Evolutionary conservation across 2,888 invertebrate genomes (phyloP).

Genomic region (Myopa testacea): DNA sequence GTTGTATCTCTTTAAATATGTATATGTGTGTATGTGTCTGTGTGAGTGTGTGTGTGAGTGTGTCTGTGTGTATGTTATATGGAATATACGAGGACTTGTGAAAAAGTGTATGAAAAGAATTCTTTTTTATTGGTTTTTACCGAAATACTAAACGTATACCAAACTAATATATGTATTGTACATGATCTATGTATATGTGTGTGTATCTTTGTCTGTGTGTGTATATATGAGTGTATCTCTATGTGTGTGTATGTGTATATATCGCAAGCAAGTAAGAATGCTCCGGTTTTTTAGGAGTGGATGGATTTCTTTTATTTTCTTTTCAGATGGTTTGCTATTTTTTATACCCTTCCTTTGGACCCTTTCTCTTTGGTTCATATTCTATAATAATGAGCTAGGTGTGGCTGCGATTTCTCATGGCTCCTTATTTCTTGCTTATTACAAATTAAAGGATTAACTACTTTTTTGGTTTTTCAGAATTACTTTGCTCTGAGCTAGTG

Average conservation of each 20-base stretch:
- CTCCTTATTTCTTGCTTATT: not conserved
- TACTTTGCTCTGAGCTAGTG: not conserved
- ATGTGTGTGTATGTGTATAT: no score
- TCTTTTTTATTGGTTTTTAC: no score
- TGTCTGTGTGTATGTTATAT: not conserved
- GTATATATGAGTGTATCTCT: no score
- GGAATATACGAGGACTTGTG: not conserved
- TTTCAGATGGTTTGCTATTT: not conserved
- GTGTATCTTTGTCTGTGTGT: no score
- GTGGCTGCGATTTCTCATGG: not conserved
- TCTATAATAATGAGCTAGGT: not conserved
- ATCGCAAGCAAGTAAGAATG: no score
- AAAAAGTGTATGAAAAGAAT: no score
- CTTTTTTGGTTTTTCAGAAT: not conserved
- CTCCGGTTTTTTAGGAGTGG: no score
- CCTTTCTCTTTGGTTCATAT: not conserved
- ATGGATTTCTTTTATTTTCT: not conserved
- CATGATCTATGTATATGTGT: no score
- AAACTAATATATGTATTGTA: no score
- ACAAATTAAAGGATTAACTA: not conserved
- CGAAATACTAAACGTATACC: no score
- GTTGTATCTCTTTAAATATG: conserved; percentile 3
- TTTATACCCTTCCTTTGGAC: not conserved
- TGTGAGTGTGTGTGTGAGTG: not conserved
- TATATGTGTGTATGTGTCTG: not conserved